These are phyloP conservation scores for Struthidea cinerea DNA, from an alignment of 2,113 vertebrate genomes.

Conservation along the genomic window DNA sequence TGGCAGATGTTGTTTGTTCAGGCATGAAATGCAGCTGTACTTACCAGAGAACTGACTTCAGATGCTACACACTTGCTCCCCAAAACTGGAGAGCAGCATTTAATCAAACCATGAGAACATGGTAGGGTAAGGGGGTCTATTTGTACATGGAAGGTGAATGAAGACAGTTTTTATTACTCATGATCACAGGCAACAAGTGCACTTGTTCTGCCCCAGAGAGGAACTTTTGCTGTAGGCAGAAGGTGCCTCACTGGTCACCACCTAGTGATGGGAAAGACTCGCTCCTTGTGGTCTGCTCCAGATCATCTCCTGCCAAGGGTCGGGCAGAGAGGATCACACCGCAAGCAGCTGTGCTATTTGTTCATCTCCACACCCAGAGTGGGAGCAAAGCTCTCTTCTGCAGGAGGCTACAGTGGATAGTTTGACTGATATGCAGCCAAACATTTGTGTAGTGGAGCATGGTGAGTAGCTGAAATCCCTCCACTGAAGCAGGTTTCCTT, in stretches of 20 bases:
- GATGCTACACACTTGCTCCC: neutral
- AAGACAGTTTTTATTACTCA: neutral
- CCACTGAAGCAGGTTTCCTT: neutral
- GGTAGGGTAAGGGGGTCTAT: neutral
- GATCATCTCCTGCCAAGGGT: neutral
- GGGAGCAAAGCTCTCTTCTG: neutral
- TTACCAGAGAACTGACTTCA: slow-evolving; percentile 50
- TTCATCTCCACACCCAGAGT: neutral
- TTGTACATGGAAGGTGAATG: neutral
- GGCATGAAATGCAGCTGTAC: slow-evolving; percentile 36
- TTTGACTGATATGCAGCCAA: neutral
- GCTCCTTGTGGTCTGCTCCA: neutral
- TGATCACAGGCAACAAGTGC: neutral
- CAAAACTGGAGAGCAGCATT: neutral
- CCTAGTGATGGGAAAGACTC: neutral
- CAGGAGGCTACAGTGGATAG: neutral
- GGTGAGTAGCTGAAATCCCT: neutral
- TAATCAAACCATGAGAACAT: accelerated
- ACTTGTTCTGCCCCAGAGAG: neutral
- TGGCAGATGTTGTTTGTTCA: neutral
- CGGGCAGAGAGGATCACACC: neutral
- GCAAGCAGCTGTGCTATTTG: neutral
- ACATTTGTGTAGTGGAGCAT: neutral
- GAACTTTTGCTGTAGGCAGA: neutral
- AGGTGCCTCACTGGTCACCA: neutral